Conservation (phyloP, 2,113 vertebrate species). For the Synchiropus splendidus region DNA sequence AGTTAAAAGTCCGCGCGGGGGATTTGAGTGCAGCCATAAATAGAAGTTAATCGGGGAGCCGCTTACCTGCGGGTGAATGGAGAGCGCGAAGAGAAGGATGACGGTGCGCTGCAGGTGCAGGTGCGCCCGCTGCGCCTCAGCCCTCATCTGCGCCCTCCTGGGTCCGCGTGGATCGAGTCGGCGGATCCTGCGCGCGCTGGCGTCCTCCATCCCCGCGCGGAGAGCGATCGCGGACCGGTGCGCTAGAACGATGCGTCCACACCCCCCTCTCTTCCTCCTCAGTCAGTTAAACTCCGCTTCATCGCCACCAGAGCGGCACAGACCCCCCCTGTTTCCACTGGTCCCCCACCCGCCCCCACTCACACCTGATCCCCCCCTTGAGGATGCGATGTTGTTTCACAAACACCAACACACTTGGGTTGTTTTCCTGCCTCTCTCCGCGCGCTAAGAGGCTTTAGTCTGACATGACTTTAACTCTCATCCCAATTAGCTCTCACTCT, state of each 20-base stretch:
- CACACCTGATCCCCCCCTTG: constrained; percentile 27
- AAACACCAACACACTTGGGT: constrained; percentile 19
- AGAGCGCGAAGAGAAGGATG: constrained; percentile 57
- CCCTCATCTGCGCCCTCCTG: constrained; percentile 18
- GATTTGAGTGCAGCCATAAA: constrained; percentile 48
- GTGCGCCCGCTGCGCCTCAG: constrained; percentile 31
- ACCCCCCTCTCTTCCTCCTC: constrained; percentile 8
- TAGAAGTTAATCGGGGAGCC: constrained; percentile 56
- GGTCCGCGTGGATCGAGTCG: constrained; percentile 1
- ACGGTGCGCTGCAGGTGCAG: constrained; percentile 50
- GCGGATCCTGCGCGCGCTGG: constrained; percentile 23
- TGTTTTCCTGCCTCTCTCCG: constrained; percentile 38
- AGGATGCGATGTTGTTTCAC: constrained; percentile 14
- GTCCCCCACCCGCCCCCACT: constrained; percentile 10
- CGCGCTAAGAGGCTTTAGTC: constrained; percentile 67
- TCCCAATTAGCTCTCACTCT: constrained; percentile 55
- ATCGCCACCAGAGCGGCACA: constrained; percentile 24
- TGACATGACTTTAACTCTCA: constrained; percentile 67
- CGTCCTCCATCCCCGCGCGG: constrained; percentile 43
- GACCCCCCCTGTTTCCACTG: constrained; percentile 12
- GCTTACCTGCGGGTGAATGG: constrained; percentile 66
- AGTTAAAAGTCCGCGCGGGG: constrained; percentile 22
- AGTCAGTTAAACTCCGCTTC: constrained; percentile 20
- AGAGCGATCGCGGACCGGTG: constrained; percentile 16
- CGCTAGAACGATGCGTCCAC: constrained; percentile 3